Conservation (phyloP, 2,888 invertebrate species). For the Ischnus inquisitorius region DNA sequence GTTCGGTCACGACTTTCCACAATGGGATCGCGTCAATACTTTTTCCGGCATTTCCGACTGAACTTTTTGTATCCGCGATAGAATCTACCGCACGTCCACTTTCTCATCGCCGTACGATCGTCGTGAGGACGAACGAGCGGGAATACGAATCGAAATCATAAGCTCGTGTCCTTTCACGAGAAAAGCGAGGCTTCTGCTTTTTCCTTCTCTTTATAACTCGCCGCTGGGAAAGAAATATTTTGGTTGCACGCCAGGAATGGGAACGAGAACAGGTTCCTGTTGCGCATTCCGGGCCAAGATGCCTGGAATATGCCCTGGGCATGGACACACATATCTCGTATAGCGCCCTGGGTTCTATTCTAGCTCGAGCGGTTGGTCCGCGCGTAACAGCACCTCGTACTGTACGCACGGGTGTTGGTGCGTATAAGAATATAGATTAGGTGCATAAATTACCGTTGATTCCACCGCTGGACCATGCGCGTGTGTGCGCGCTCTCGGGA, state of each 20-base stretch:
- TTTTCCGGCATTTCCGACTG: conserved; percentile 30
- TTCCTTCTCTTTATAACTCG: not conserved
- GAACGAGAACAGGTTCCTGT: conserved; percentile 81
- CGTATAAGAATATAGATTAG: conserved; percentile 1
- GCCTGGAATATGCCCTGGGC: conserved; percentile 74
- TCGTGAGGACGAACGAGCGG: not conserved
- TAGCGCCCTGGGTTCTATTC: conserved; percentile 70
- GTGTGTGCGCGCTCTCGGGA: conserved; percentile 3
- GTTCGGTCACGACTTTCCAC: conserved; percentile 65
- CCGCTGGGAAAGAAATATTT: conserved; percentile 75
- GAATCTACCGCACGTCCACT: not conserved
- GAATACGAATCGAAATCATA: not conserved
- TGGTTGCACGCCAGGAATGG: conserved; percentile 76
- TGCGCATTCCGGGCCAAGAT: conserved; percentile 80
- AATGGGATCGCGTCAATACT: conserved; percentile 12
- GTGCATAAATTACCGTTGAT: conserved; percentile 24
- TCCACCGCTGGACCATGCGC: not conserved
- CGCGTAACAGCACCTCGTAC: conserved; percentile 51
- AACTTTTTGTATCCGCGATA: conserved; percentile 17
- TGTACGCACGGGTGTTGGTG: not conserved
- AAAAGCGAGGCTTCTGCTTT: not conserved
- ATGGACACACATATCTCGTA: conserved; percentile 73
- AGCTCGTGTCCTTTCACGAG: not conserved
- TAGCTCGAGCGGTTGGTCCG: not conserved
- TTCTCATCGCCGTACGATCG: not conserved